Evolutionary conservation across 2,113 vertebrate species (phyloP).

Genomic region (Sturnira hondurensis): DNA sequence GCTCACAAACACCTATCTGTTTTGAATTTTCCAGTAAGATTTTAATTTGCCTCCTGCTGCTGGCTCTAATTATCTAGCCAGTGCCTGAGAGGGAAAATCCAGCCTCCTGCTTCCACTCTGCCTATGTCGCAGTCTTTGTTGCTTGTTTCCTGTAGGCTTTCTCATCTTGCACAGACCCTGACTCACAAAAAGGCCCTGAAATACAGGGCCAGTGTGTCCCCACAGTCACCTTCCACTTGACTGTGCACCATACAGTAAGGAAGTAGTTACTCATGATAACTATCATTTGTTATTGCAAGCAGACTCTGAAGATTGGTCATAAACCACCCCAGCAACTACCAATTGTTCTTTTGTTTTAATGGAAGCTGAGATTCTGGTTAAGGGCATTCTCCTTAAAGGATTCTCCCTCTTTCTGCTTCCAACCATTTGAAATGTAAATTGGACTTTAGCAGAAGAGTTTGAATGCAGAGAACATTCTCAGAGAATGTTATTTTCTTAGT

Average conservation of each 20-base stretch:
- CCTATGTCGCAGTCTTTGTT: background rate
- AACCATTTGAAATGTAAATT: background rate
- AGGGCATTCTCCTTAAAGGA: constrained; percentile 12
- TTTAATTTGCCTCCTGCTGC: constrained; percentile 70
- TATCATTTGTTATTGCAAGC: background rate
- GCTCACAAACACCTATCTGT: constrained; percentile 35
- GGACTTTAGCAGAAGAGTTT: background rate
- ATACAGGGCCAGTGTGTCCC: background rate
- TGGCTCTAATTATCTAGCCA: constrained; percentile 60
- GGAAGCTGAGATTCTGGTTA: background rate
- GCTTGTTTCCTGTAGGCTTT: background rate
- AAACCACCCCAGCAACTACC: background rate
- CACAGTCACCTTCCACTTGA: background rate
- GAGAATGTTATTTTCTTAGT: background rate
- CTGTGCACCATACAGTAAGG: background rate
- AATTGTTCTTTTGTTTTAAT: constrained; percentile 2
- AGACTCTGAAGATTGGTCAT: constrained; percentile 26
- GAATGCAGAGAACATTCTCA: background rate
- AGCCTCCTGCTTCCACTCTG: background rate
- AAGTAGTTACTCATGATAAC: constrained; percentile 50
- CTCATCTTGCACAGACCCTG: background rate
- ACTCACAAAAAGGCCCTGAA: background rate
- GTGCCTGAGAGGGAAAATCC: constrained; percentile 35
- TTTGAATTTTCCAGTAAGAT: constrained; percentile 46
- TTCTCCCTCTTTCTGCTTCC: background rate